Evolutionary conservation across 2,888 invertebrate species (phyloP).

Genomic region (Polietes domitor): DNA sequence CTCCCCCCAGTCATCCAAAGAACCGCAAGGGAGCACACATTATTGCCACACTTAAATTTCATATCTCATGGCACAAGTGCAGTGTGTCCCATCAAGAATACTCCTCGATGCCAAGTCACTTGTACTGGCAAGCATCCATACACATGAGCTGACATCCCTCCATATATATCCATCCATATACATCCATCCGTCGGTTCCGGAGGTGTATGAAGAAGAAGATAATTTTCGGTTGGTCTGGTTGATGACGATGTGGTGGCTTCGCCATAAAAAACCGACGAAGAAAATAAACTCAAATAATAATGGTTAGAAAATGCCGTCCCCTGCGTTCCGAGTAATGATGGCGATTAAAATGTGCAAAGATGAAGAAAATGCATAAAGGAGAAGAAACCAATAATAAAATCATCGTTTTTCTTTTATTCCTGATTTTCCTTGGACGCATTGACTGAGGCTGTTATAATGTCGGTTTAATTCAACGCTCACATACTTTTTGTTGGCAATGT

Average conservation of each 20-base stretch:
- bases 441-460: background rate
- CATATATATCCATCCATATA: background rate
- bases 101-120: conserved; percentile 25
- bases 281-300: conserved; percentile 28
- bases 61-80: conserved; percentile 24
- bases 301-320: conserved; percentile 21
- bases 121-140: background rate
- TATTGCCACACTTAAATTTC: conserved; percentile 39
- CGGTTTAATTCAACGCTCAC: background rate
- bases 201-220: conserved; percentile 8
- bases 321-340: background rate
- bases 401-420: conserved; percentile 19
- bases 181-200: background rate
- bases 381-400: conserved; percentile 22
- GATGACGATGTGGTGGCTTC: background rate
- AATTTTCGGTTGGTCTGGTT: conserved; percentile 16
- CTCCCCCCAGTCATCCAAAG: background rate
- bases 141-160: background rate
- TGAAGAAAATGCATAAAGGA: background rate
- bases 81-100: conserved; percentile 8
- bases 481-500: background rate
- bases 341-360: conserved; percentile 18
- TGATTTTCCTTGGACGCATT: background rate
- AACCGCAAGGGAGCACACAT: conserved; percentile 7
- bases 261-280: conserved; percentile 7